Percentiles rank a stretch among this genome's conserved stretches.
phyloP scores from a whole-genome alignment of 2,113 vertebrate genomes.

The Dasyprocta punctata region DNA sequence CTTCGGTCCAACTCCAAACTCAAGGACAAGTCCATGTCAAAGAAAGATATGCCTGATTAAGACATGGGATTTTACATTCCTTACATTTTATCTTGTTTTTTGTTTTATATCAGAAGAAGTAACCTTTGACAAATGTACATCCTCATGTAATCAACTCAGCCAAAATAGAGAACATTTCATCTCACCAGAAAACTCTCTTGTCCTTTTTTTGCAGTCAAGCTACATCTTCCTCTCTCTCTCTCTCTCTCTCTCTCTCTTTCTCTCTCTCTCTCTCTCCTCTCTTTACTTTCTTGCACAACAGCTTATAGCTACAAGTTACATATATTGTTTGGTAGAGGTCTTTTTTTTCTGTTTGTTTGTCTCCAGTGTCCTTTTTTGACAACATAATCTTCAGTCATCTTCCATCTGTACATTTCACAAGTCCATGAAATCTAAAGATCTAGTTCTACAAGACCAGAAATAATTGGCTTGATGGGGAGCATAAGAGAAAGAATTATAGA shows the following conservation, averaged over 20 bases:
- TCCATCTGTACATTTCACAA: conserved; percentile 21
- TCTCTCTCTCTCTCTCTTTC: not conserved
- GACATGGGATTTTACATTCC: too few species aligned
- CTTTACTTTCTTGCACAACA: not conserved
- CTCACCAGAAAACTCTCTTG: not conserved
- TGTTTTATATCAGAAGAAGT: not conserved
- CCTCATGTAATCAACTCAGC: not conserved
- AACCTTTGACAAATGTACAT: not conserved
- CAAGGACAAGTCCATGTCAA: not conserved
- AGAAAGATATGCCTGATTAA: not conserved
- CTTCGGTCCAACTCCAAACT: not conserved
- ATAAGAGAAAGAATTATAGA: not conserved
- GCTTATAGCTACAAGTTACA: rapidly evolving
- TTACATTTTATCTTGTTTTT: not conserved
- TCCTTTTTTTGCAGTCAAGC: not conserved
- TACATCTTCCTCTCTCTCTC: too few species aligned
- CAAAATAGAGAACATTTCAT: not conserved
- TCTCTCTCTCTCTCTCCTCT: not conserved
- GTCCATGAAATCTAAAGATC: conserved; percentile 42
- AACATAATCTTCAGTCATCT: conserved; percentile 9
- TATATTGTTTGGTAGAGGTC: not conserved
- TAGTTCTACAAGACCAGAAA: conserved; percentile 3
- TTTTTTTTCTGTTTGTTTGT: not conserved
- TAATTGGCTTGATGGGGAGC: not conserved
- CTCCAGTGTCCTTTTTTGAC: not conserved